phyloP scores from a whole-genome alignment of 2,797 vertebrate species.

The Anabacerthia variegaticeps region DNA sequence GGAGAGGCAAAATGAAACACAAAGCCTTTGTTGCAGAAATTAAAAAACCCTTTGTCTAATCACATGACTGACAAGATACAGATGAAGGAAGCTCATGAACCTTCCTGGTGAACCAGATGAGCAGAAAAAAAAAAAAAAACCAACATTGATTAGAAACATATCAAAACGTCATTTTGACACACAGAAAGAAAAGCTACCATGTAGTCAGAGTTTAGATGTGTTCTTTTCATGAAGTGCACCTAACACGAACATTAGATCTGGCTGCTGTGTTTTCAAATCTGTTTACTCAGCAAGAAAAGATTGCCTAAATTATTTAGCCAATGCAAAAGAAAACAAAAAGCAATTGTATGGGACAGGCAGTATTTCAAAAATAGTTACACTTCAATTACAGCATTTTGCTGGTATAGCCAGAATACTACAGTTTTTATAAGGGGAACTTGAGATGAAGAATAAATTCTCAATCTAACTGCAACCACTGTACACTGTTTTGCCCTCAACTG shows the following conservation, averaged over 20 bases:
- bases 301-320: background rate
- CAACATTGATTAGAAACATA: conserved; percentile 4
- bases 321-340: background rate
- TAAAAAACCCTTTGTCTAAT: background rate
- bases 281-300: background rate
- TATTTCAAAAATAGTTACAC: background rate
- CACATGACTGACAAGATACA: conserved; percentile 32
- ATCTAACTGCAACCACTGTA: background rate
- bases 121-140: conserved; percentile 58
- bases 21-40: conserved; percentile 11
- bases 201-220: background rate
- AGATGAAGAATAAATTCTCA: background rate
- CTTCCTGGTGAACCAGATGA: conserved; percentile 70
- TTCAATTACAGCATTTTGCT: background rate
- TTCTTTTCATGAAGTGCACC: background rate
- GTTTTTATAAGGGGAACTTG: background rate
- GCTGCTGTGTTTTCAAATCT: conserved; percentile 1
- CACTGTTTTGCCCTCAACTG: background rate
- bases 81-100: conserved; percentile 64
- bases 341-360: background rate
- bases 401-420: background rate
- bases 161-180: conserved; percentile 17
- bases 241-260: background rate
- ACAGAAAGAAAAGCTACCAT: background rate
- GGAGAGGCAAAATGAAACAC: conserved; percentile 34